These are phyloP conservation scores for Melieria picta DNA, from an alignment of 2,888 invertebrate genomes.

Conservation along the genomic window DNA sequence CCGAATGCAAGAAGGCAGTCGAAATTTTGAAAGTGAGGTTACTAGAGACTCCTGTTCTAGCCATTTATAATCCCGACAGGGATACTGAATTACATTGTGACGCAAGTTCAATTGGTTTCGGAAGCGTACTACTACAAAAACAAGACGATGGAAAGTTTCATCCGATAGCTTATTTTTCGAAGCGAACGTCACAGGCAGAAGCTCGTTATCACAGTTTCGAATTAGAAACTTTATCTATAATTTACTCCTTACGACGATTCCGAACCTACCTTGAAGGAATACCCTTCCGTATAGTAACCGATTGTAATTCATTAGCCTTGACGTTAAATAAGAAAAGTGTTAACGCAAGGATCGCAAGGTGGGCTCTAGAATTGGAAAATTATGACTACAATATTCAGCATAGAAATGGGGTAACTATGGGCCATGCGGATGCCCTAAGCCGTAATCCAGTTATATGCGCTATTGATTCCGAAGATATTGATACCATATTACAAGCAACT, in stretches of 20 bases:
- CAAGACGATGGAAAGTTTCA: conserved; percentile 40
- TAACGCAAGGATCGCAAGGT: conserved; percentile 50
- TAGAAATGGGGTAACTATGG: conserved; percentile 29
- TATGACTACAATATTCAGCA: conserved; percentile 36
- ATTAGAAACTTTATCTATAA: conserved; percentile 50
- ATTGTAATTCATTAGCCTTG: conserved; percentile 47
- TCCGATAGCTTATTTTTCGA: conserved; percentile 55
- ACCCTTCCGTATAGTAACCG: conserved; percentile 50
- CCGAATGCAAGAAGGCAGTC: conserved; percentile 2
- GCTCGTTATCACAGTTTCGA: conserved; percentile 53
- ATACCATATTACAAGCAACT: not conserved
- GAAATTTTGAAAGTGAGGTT: not conserved
- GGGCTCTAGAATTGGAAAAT: conserved; percentile 47
- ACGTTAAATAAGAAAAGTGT: conserved; percentile 27
- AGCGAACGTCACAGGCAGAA: conserved; percentile 47
- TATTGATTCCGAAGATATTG: not conserved
- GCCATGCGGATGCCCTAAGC: conserved; percentile 39
- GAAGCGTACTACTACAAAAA: conserved; percentile 50
- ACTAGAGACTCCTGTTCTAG: conserved; percentile 14
- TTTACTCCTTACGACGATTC: conserved; percentile 48
- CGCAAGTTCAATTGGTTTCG: conserved; percentile 51
- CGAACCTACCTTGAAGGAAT: conserved; percentile 33
- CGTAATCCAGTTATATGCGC: not conserved
- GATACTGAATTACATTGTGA: conserved; percentile 33
- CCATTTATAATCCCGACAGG: conserved; percentile 44